Evolutionary conservation across 2,888 invertebrate genomes (phyloP).

Genomic region (Drosophila recens): DNA sequence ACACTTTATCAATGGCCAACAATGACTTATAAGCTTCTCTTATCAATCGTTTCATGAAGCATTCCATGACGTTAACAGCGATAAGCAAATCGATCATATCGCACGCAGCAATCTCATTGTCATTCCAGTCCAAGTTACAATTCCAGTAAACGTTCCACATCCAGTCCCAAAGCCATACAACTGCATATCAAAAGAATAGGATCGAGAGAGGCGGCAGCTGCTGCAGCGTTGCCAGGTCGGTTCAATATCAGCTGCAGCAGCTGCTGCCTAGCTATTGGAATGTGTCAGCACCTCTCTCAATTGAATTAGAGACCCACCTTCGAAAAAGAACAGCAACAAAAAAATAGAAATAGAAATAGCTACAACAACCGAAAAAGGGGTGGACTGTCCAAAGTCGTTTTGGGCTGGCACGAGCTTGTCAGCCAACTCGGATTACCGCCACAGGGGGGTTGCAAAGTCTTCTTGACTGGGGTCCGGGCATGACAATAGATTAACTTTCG

Average conservation of each 20-base stretch:
- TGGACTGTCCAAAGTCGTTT: conserved; percentile 32
- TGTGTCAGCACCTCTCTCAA: conserved; percentile 45
- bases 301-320: conserved; percentile 39
- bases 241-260: conserved; percentile 20
- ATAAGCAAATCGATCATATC: conserved; percentile 59
- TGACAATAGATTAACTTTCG: conserved; percentile 53
- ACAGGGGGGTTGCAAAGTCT: conserved; percentile 30
- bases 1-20: conserved; percentile 31
- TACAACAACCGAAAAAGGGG: conserved; percentile 29
- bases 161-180: conserved; percentile 16
- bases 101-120: conserved; percentile 18
- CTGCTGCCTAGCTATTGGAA: conserved; percentile 34
- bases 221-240: conserved; percentile 14
- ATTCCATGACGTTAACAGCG: conserved; percentile 62
- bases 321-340: not conserved
- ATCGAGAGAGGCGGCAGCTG: conserved; percentile 34
- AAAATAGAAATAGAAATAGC: not conserved
- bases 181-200: conserved; percentile 16
- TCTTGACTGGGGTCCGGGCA: conserved; percentile 12
- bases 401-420: conserved; percentile 50
- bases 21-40: conserved; percentile 37
- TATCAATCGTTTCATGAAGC: conserved; percentile 43
- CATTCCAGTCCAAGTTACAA: conserved; percentile 12
- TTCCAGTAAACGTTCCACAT: conserved; percentile 13
- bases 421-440: conserved; percentile 39